These are phyloP conservation scores for Parapsyche elsis DNA, from an alignment of 1,140 invertebrate species.

Conservation along the genomic window DNA sequence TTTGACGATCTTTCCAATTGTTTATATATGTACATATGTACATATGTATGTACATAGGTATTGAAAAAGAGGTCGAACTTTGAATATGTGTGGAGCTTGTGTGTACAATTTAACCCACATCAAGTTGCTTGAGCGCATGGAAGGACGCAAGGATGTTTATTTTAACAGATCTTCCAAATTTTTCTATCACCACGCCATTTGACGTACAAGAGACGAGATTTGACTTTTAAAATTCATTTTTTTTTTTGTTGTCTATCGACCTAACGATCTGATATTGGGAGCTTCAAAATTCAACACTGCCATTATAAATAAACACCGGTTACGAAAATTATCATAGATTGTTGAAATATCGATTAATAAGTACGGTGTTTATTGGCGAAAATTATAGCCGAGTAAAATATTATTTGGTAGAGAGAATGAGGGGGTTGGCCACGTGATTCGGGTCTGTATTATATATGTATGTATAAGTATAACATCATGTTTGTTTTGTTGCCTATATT, in stretches of 20 bases:
- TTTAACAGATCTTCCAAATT: not conserved
- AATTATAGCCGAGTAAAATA: conserved; percentile 27
- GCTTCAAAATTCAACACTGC: too few species aligned
- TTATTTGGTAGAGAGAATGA: not conserved
- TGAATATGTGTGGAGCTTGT: not conserved
- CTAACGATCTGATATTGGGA: too few species aligned
- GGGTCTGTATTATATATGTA: conserved; percentile 37
- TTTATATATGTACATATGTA: too few species aligned
- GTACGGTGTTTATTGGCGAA: conserved; percentile 27
- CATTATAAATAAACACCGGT: not conserved
- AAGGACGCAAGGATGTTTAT: conserved; percentile 25
- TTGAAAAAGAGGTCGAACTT: too few species aligned
- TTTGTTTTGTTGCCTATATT: conserved; percentile 43
- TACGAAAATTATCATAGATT: not conserved
- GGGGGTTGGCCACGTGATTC: conserved; percentile 5
- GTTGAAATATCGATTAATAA: conserved; percentile 11
- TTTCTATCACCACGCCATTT: not conserved
- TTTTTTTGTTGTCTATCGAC: not conserved
- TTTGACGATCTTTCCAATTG: too few species aligned
- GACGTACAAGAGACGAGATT: not conserved
- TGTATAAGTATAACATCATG: too few species aligned
- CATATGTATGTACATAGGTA: too few species aligned
- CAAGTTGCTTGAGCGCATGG: not conserved
- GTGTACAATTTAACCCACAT: conserved; percentile 33
- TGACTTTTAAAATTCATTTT: not conserved